phyloP scores from a whole-genome alignment of 2,888 invertebrate genomes.

The Yponomeuta malinellus region DNA sequence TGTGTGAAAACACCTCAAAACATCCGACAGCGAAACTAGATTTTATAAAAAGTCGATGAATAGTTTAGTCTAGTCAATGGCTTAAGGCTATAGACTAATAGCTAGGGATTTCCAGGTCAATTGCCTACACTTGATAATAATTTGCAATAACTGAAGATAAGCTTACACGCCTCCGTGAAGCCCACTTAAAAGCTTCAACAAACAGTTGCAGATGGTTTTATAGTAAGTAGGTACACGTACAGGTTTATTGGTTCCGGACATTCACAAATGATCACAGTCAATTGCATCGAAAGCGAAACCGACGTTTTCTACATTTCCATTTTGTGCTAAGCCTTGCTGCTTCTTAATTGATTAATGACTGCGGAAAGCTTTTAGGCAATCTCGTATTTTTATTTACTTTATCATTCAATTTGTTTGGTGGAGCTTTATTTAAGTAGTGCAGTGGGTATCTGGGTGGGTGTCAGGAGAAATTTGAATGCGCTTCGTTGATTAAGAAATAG shows the following conservation, averaged over 20 bases:
- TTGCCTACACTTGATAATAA: slow-evolving; percentile 54
- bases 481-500: slow-evolving; percentile 19
- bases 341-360: slow-evolving; percentile 12
- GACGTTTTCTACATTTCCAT: neutral
- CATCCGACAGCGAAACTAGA: neutral
- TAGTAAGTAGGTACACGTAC: neutral
- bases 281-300: neutral
- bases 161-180: slow-evolving; percentile 31
- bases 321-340: neutral
- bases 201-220: neutral
- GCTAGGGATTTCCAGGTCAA: slow-evolving; percentile 60
- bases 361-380: slow-evolving; percentile 6
- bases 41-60: slow-evolving; percentile 20
- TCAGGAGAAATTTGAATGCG: slow-evolving; percentile 11
- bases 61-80: slow-evolving; percentile 15
- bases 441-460: slow-evolving; percentile 12
- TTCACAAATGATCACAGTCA: neutral
- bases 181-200: neutral
- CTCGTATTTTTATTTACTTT: neutral
- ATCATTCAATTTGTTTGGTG: slow-evolving; percentile 4
- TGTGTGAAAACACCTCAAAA: neutral
- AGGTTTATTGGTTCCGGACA: neutral
- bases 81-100: slow-evolving; percentile 46
- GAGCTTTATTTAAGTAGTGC: slow-evolving; percentile 3
- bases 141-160: slow-evolving; percentile 43